Conservation (phyloP, 2,888 invertebrate genomes). For the Tenthredo livida region DNA sequence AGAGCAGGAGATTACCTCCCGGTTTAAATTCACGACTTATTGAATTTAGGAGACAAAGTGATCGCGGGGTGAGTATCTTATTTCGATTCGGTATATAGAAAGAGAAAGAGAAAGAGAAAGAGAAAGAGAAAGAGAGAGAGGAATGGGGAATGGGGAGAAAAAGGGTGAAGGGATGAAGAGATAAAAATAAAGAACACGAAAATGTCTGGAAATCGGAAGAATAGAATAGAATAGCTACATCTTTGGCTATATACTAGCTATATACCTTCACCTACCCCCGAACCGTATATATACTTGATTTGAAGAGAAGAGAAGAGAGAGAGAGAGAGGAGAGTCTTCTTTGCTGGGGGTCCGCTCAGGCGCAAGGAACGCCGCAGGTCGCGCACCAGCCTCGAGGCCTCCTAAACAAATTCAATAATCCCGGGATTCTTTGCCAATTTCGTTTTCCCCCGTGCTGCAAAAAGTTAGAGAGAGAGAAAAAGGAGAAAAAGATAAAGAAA, state of each 20-base stretch:
- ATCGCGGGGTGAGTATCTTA: not conserved
- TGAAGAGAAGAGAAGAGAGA: not conserved
- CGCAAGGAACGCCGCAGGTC: constrained; percentile 10
- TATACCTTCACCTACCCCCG: not conserved
- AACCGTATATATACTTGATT: not conserved
- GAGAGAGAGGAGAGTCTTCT: not conserved
- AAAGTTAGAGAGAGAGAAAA: not conserved
- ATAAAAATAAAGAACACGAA: too few relatives aligned
- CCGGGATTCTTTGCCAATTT: constrained; percentile 62
- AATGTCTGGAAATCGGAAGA: constrained; percentile 58
- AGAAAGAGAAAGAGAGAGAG: not conserved
- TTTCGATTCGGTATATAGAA: not conserved
- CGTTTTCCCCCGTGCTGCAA: not conserved
- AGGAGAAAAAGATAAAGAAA: not conserved
- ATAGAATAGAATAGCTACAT: constrained; percentile 45
- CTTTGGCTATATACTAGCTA: not conserved
- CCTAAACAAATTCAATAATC: constrained; percentile 77
- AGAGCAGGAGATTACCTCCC: not conserved
- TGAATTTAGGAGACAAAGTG: not conserved
- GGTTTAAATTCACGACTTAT: not conserved
- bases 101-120: not conserved
- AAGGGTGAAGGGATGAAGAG: constrained; percentile 59
- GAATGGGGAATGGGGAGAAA: not conserved
- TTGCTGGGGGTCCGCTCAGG: constrained; percentile 34
- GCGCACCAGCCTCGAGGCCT: constrained; percentile 60